Base-by-base conservation (phyloP, 2,888 invertebrate genomes). In the Leptopterna dolabrata region DNA sequence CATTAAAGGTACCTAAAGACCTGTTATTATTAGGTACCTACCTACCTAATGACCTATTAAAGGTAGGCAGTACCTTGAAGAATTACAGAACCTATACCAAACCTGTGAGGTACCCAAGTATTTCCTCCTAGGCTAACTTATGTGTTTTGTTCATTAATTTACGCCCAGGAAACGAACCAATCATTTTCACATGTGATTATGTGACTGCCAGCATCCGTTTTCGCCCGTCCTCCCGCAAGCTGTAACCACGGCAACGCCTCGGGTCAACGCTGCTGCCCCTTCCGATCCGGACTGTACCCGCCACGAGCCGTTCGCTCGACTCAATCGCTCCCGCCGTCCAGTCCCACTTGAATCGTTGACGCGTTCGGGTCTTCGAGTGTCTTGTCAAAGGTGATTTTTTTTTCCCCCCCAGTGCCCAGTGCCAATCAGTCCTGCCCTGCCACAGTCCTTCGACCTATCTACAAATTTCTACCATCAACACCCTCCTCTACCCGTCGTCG, bases 261-360 rank as follows among this genome's bases (percentile, higher is more conserved):
- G 63, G 63, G 63, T 63, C 63, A n/a, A 63, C 63, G 63, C 63
- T 24, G 63, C 63, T 63, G 63, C 63, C 63, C 63, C 63, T 63
- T 63, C 63, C 63, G 63, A 63, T 63, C 63, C 63, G 63, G 63
- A 63, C 63, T 63, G 63, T 63, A 63, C 63, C 63, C 63, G 63
- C 63, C 36, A 24, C 63, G 63, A 24, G 24, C 63, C 24, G 24
- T 63, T 63, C 63, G 63, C 63, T 19, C 55, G n/a, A n/a, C n/a
- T n/a, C 55, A 19, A 19, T 55, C n/a, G 3, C 63, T 19, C n/a
- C 16, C 24, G 55, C 63, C 63, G 63, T 24, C 63, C 63, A 63
- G 63, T 63, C 63, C 63, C 63, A 63, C 63, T 63, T 63, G 63
- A 63, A 63, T 63, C 63, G 63, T 63, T 27, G 63, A 11, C 63